Evolutionary conservation across 2,888 invertebrate genomes (phyloP), one percentile per base, ranked within the genome.

Genomic region (Drosophila borealis): DNA sequence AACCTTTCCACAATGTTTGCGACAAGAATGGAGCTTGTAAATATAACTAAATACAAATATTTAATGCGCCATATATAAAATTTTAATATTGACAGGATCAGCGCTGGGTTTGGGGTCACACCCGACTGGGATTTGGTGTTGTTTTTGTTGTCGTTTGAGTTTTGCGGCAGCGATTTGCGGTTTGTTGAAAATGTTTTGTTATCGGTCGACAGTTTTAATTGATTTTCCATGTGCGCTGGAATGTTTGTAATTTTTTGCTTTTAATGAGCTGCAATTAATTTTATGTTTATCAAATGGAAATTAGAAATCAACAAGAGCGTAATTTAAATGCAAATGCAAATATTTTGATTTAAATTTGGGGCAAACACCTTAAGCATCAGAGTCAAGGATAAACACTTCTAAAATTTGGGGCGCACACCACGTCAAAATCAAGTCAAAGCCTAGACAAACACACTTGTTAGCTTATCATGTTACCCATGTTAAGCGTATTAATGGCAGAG

Each of bases 371-470:
- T 11, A 45, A 59, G 63, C 4, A 29, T 25, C 37, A 14, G 49
- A 8, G 66, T 71, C 78, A 78, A 68, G 79, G 70, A 61, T 63
- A 57, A 45, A 50, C 71, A 56, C 44, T 49, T 68, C 65, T 60
- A 55, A 60, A 50, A 62, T 45, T 33, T 44, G 36, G 41, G 48
- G 14, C 19, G 60, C 37, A 74, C 71, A 59, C 65, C 60, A 74
- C 68, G 81, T 64, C 65, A 75, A 74, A 85, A 86, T 75, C 83
- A 78, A 83, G 86, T 80, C 83, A 82, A 80, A 80, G 49, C 86
- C 83, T 83, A 88, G 82, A 75, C 82, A 86, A 88, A 89, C 88
- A 85, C 74, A 81, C 89, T 89, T 89, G 75, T 88, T 80, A 71
- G 80, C 88, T 80, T 85, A 85, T 87, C 89, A 75, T 80, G 85